phyloP scores from a whole-genome alignment of 2,113 vertebrate genomes.

The Macaca nemestrina region DNA sequence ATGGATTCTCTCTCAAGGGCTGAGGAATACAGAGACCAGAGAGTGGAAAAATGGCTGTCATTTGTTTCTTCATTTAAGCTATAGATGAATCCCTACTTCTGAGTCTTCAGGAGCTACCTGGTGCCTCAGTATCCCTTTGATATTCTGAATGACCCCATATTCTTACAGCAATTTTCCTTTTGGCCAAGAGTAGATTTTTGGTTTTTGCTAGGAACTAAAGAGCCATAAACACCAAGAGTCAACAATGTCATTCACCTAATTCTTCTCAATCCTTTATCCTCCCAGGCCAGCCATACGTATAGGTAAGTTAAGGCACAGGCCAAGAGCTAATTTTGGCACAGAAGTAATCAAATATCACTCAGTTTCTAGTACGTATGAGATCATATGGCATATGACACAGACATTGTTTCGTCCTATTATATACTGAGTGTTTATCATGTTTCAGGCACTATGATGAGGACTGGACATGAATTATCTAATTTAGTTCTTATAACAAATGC shows the following conservation, averaged over 20 bases:
- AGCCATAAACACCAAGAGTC: not conserved
- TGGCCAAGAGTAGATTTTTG: not conserved
- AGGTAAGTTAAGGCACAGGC: not conserved
- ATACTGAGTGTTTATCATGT: not conserved
- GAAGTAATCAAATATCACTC: not conserved
- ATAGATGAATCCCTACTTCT: not conserved
- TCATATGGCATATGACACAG: not conserved
- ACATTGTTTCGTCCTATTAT: accelerated
- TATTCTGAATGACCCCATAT: not conserved
- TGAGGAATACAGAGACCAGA: not conserved
- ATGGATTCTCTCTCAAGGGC: not conserved
- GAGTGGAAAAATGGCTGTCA: not conserved
- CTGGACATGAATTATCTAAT: not conserved
- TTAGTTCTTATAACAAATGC: not conserved
- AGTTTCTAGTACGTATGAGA: not conserved
- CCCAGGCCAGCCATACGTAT: not conserved
- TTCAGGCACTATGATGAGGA: not conserved
- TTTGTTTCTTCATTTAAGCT: not conserved
- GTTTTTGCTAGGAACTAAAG: not conserved
- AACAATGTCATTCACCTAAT: not conserved
- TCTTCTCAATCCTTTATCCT: not conserved
- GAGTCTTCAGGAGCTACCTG: not conserved
- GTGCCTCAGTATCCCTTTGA: not conserved
- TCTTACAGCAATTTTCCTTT: not conserved
- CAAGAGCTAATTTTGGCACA: not conserved